phyloP scores from a whole-genome alignment of 2,797 vertebrate genomes.

The Chelidonichthys spinosus region DNA sequence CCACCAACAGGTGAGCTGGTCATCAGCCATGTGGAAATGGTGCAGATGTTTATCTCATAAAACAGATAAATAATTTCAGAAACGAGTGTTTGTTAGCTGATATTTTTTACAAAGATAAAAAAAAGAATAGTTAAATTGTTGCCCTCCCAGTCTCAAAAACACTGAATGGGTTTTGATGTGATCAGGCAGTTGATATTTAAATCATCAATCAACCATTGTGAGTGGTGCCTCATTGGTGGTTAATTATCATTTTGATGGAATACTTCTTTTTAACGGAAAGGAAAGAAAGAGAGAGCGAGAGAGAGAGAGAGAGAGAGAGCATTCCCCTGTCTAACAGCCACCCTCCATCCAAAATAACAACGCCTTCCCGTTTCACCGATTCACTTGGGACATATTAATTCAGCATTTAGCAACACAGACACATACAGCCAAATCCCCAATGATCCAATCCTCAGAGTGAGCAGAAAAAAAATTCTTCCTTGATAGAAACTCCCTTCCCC shows the following conservation, averaged over 20 bases:
- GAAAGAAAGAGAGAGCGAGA: conserved; percentile 1
- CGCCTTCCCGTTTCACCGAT: conserved; percentile 59
- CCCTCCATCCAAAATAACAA: conserved; percentile 58
- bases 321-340: conserved; percentile 21
- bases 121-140: neutral
- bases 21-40: conserved; percentile 2
- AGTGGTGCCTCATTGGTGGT: conserved; percentile 31
- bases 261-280: conserved; percentile 12
- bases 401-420: conserved; percentile 45
- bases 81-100: conserved; percentile 9
- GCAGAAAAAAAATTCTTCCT: conserved; percentile 73
- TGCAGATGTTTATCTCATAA: neutral
- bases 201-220: conserved; percentile 38
- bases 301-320: conserved; percentile 34
- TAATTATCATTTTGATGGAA: conserved; percentile 40
- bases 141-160: neutral
- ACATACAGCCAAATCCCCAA: conserved; percentile 61
- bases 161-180: conserved; percentile 3
- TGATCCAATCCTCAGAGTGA: conserved; percentile 69
- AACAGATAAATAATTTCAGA: neutral
- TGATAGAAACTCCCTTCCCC: conserved; percentile 74
- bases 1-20: neutral
- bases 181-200: conserved; percentile 30
- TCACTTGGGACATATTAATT: conserved; percentile 72
- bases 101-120: neutral